Conservation (phyloP, 2,888 invertebrate species). For the Agrypnus murinus region DNA sequence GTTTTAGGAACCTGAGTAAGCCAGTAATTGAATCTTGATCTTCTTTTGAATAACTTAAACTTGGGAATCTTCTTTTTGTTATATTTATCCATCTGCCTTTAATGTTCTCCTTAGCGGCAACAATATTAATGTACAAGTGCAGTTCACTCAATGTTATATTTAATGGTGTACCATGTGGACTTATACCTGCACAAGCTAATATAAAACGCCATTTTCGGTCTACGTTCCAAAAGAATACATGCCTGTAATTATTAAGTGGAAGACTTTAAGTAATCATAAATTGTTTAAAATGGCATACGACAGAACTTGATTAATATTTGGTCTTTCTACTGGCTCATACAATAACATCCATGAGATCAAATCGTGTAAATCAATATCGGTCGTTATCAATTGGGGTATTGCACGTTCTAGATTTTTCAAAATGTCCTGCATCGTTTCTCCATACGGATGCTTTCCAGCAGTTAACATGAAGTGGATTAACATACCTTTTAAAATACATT, state of each 20-base stretch:
- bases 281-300: constrained; percentile 61
- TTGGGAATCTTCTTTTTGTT: constrained; percentile 62
- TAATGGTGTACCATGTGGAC: constrained; percentile 55
- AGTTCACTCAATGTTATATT: constrained; percentile 63
- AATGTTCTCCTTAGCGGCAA: constrained; percentile 64
- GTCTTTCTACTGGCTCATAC: constrained; percentile 65
- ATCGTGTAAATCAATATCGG: constrained; percentile 65
- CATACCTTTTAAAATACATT: constrained; percentile 63
- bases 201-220: constrained; percentile 68
- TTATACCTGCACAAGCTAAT: constrained; percentile 67
- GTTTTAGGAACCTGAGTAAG: constrained; percentile 64
- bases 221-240: constrained; percentile 66
- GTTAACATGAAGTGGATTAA: constrained; percentile 69
- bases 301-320: constrained; percentile 66
- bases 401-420: constrained; percentile 65
- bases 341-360: constrained; percentile 69
- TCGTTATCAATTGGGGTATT: constrained; percentile 56
- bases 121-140: constrained; percentile 63
- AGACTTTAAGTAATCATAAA: background rate
- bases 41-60: constrained; percentile 53
- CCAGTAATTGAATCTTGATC: constrained; percentile 66
- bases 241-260: constrained; percentile 57
- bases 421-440: constrained; percentile 65
- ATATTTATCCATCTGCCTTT: constrained; percentile 67
- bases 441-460: constrained; percentile 69